A percentile compares a stretch with the other conserved stretches of the same genome.
Conservation (phyloP, 2,888 invertebrate genomes). For the Trimorus sp. region DNA sequence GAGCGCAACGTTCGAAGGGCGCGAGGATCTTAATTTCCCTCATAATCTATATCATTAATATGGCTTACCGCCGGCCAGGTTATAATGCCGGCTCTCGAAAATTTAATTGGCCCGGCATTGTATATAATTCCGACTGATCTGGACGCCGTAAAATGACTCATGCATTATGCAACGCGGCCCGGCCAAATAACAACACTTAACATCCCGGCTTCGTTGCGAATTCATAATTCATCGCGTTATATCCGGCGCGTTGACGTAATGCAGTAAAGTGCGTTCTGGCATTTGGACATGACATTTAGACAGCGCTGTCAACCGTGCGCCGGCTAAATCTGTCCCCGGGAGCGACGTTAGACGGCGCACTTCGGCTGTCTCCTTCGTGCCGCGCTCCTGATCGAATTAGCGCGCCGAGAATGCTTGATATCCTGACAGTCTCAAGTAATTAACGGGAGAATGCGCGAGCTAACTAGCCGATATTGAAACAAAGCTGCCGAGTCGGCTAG, state of each 20-base stretch:
- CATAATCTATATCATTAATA: slow-evolving; percentile 79
- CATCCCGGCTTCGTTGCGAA: slow-evolving; percentile 31
- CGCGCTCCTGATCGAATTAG: slow-evolving; percentile 81
- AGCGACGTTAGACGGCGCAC: slow-evolving; percentile 70
- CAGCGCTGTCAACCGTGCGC: slow-evolving; percentile 79
- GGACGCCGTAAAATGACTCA: slow-evolving; percentile 50
- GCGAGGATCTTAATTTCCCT: slow-evolving; percentile 74
- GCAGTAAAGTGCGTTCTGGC: slow-evolving; percentile 67
- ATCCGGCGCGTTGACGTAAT: slow-evolving; percentile 53
- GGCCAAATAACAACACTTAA: slow-evolving; percentile 47
- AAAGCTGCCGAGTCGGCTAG: slow-evolving; percentile 54
- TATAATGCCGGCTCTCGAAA: slow-evolving; percentile 71
- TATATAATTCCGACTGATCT: slow-evolving; percentile 56
- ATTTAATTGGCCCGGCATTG: slow-evolving; percentile 71
- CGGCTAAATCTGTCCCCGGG: slow-evolving; percentile 78
- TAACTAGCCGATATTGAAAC: slow-evolving; percentile 79
- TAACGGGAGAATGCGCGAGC: slow-evolving; percentile 76
- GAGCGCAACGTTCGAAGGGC: slow-evolving; percentile 59
- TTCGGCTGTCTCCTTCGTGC: slow-evolving; percentile 71
- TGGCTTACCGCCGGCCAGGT: slow-evolving; percentile 74
- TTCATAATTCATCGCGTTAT: slow-evolving; percentile 43
- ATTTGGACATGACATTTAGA: slow-evolving; percentile 79
- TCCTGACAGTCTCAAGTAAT: slow-evolving; percentile 81
- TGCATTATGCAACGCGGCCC: slow-evolving; percentile 40
- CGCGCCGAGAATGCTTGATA: slow-evolving; percentile 79